Percentiles rank a stretch among this genome's conserved stretches.
These are phyloP conservation scores for Oenanthe melanoleuca DNA, from an alignment of 2,113 vertebrate species.

Conservation along the genomic window DNA sequence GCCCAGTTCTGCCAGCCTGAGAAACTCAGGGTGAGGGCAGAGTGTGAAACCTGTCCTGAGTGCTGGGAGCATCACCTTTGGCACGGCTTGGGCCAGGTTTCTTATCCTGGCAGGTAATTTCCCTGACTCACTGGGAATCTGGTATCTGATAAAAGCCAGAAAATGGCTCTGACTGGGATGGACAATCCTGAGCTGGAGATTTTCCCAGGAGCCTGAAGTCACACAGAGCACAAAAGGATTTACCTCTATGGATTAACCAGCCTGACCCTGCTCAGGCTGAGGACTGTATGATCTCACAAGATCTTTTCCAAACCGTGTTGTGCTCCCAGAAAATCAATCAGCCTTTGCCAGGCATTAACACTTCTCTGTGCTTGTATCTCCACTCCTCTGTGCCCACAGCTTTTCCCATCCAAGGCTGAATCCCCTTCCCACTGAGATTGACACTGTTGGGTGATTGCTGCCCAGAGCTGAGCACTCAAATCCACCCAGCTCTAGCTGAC, in stretches of 20 bases:
- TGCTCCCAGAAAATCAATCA: background rate
- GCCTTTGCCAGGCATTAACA: background rate
- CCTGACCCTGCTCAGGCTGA: background rate
- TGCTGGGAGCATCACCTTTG: background rate
- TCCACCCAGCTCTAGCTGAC: background rate
- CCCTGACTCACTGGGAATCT: background rate
- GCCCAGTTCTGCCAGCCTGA: background rate
- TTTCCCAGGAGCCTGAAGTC: background rate
- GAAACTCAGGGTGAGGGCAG: background rate
- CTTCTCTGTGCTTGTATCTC: background rate
- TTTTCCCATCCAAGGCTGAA: background rate
- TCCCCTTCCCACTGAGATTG: background rate
- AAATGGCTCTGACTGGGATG: background rate
- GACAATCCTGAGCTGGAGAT: background rate
- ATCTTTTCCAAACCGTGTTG: background rate
- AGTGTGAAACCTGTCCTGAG: rapidly evolving
- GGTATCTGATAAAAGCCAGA: background rate
- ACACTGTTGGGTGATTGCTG: background rate
- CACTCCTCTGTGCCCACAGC: background rate
- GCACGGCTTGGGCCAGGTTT: background rate
- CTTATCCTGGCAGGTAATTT: background rate
- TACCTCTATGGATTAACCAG: background rate
- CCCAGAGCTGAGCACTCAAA: background rate
- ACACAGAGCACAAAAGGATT: background rate
- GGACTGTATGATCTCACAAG: background rate